Percentiles rank a stretch among this genome's conserved stretches.
These are phyloP conservation scores for Stigmatopora argus DNA, from an alignment of 2,113 vertebrate species.

Conservation along the genomic window DNA sequence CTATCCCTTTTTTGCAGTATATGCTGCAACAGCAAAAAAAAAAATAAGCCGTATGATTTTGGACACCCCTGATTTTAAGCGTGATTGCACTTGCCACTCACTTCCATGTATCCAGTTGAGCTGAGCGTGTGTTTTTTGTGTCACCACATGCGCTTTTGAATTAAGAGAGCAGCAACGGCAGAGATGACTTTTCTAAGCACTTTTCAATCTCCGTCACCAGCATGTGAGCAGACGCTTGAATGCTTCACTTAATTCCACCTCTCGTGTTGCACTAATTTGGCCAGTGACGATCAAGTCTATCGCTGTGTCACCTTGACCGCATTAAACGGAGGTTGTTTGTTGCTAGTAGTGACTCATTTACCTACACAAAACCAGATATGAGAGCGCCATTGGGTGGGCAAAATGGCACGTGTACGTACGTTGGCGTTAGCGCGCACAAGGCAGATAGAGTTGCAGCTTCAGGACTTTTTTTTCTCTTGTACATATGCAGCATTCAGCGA, in stretches of 20 bases:
- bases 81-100: background rate
- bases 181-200: background rate
- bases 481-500: conserved; percentile 58
- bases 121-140: background rate
- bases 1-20: background rate
- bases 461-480: conserved; percentile 65
- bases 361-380: background rate
- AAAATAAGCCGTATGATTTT: background rate
- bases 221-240: background rate
- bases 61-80: background rate
- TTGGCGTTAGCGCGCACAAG: conserved; percentile 7
- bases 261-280: conserved; percentile 49
- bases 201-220: background rate
- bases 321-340: conserved; percentile 18
- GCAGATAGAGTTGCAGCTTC: conserved; percentile 47
- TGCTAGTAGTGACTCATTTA: background rate
- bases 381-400: background rate
- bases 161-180: conserved; percentile 5
- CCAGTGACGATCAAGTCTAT: conserved; percentile 5
- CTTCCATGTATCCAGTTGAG: background rate
- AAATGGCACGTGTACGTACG: background rate
- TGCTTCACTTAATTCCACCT: conserved; percentile 19
- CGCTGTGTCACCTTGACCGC: background rate
- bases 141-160: background rate
- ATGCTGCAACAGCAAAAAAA: background rate